Evolutionary conservation across 2,888 invertebrate genomes (phyloP).

Genomic region (Timandra comae): DNA sequence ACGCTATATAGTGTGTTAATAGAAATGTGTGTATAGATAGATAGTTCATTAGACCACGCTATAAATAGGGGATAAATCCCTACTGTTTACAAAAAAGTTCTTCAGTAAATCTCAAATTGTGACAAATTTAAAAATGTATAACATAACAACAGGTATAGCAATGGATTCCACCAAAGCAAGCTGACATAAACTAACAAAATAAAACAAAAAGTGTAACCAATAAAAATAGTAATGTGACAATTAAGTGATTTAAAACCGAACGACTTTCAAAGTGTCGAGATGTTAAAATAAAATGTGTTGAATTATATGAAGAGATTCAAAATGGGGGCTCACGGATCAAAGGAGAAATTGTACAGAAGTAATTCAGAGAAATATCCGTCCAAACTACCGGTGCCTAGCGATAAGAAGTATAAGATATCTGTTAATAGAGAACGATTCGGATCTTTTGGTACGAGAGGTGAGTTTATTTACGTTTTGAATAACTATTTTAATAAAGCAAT

Average conservation of each 20-base stretch:
- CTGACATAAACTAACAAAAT: slow-evolving; percentile 24
- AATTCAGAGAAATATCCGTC: slow-evolving; percentile 78
- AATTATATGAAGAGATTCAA: slow-evolving; percentile 50
- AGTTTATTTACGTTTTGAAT: slow-evolving; percentile 25
- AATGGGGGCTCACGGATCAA: slow-evolving; percentile 87
- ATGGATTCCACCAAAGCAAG: slow-evolving; percentile 20
- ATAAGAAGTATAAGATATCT: slow-evolving; percentile 76
- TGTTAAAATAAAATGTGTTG: slow-evolving; percentile 41
- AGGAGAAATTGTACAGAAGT: slow-evolving; percentile 83
- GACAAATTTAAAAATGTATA: slow-evolving; percentile 29
- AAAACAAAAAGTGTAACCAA: slow-evolving; percentile 20
- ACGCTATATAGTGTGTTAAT: too few relatives aligned
- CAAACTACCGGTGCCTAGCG: slow-evolving; percentile 73
- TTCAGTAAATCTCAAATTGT: slow-evolving; percentile 34
- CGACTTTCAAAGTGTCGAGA: slow-evolving; percentile 35
- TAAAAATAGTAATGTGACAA: slow-evolving; percentile 42
- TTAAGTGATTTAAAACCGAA: too few relatives aligned
- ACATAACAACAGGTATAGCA: slow-evolving; percentile 23
- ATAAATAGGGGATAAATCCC: too few relatives aligned
- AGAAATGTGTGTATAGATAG: too few relatives aligned
- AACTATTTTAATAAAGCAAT: neutral
- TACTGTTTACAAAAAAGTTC: too few relatives aligned
- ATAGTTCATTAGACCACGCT: too few relatives aligned
- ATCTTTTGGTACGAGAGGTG: slow-evolving; percentile 82
- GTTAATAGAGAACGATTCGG: slow-evolving; percentile 82